These are phyloP conservation scores for Chrysochloris asiatica DNA, from an alignment of 2,113 vertebrate species.

Conservation along the genomic window DNA sequence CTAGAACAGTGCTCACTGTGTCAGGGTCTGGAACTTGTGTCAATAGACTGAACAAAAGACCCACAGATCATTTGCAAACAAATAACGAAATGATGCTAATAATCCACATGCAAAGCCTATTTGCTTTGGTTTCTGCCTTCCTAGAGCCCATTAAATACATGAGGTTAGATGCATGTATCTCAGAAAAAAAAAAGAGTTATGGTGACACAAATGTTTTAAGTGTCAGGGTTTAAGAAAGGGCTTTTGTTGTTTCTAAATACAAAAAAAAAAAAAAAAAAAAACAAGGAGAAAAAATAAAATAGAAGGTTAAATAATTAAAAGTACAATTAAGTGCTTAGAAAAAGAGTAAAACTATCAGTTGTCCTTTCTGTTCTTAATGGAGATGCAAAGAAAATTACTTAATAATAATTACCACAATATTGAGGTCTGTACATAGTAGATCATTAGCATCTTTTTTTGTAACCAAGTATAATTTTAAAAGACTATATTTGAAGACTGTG, in stretches of 20 bases:
- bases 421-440: background rate
- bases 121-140: background rate
- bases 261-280: background rate
- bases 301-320: constrained; percentile 52
- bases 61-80: constrained; percentile 65
- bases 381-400: constrained; percentile 34
- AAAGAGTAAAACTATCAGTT: background rate
- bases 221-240: background rate
- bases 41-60: constrained; percentile 57
- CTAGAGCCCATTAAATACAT: background rate
- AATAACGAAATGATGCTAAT: constrained; percentile 36
- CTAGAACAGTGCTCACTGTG: background rate
- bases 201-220: background rate
- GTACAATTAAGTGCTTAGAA: constrained; percentile 33
- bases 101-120: constrained; percentile 10
- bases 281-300: background rate
- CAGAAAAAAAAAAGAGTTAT: too few relatives aligned
- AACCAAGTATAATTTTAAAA: constrained; percentile 48
- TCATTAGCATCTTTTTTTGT: background rate
- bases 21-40: background rate
- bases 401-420: background rate
- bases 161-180: background rate
- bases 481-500: background rate
- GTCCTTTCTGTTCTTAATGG: constrained; percentile 11
- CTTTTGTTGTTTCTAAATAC: background rate